Conservation (phyloP, 2,888 invertebrate genomes). For the Tortricodes alternella region DNA sequence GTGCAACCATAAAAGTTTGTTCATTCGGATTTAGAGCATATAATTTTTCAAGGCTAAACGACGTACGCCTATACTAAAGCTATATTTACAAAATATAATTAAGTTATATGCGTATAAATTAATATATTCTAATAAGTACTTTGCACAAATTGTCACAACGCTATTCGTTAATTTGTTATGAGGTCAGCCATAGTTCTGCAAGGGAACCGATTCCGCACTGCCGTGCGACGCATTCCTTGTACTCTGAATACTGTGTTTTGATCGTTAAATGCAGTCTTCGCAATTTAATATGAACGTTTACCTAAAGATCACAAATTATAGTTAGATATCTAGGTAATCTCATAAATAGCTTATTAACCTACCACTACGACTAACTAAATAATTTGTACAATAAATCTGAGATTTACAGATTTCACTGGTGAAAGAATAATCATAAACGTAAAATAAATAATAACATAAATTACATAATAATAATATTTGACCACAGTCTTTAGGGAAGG, state of each 20-base stretch:
- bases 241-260: conserved; percentile 61
- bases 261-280: conserved; percentile 78
- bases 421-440: conserved; percentile 70
- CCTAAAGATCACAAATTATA: conserved; percentile 77
- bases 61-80: conserved; percentile 41
- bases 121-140: conserved; percentile 82
- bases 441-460: conserved; percentile 78
- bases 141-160: conserved; percentile 78
- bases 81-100: conserved; percentile 76
- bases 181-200: conserved; percentile 53
- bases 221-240: conserved; percentile 35
- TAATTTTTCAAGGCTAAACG: conserved; percentile 10
- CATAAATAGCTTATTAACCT: conserved; percentile 77
- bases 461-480: conserved; percentile 65
- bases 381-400: conserved; percentile 80
- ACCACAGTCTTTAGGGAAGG: conserved; percentile 75
- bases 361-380: conserved; percentile 66
- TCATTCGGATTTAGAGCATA: too few relatives aligned
- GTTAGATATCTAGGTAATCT: conserved; percentile 76
- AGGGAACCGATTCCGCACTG: neutral
- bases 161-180: conserved; percentile 58
- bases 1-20: too few relatives aligned
- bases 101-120: conserved; percentile 77
- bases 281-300: conserved; percentile 55
- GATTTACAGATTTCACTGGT: conserved; percentile 62